phyloP scores from a whole-genome alignment of 1,140 invertebrate species.

The Brachionus sp. region DNA sequence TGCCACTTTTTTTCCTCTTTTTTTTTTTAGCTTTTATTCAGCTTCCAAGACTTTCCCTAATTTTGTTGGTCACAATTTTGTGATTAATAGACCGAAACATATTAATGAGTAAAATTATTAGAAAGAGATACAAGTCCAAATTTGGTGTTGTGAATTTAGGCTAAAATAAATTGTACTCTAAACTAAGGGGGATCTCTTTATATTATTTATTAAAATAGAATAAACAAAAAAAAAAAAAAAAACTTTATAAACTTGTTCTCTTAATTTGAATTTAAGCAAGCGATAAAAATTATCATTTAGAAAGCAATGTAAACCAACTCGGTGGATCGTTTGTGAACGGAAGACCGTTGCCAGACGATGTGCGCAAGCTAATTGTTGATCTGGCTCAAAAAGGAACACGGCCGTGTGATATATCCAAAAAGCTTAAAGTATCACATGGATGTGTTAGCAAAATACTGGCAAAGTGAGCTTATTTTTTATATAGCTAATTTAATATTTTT shows the following conservation, averaged over 20 bases:
- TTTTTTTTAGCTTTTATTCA: neutral
- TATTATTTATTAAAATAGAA: neutral
- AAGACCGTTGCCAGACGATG: conserved; percentile 87
- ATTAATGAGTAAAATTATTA: neutral
- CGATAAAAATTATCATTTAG: conserved; percentile 46
- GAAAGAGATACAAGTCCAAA: neutral
- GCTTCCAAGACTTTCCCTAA: neutral
- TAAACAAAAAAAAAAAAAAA: neutral
- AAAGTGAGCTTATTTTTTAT: too few species aligned
- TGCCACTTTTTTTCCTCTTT: neutral
- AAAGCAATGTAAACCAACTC: conserved; percentile 90
- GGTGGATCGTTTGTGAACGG: conserved; percentile 97
- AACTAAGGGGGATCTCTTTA: neutral
- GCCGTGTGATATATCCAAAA: conserved; percentile 88
- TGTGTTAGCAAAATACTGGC: conserved; percentile 92
- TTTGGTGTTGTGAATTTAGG: neutral
- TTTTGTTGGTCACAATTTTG: neutral
- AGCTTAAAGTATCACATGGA: conserved; percentile 86
- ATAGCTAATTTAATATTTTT: too few species aligned
- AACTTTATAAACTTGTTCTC: neutral
- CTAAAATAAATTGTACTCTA: neutral
- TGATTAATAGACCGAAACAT: conserved; percentile 5
- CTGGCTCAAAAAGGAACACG: conserved; percentile 85
- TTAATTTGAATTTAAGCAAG: neutral
- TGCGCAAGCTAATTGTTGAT: conserved; percentile 89